phyloP scores from a whole-genome alignment of 2,797 vertebrate species.

The Gobionotothen gibberifrons region DNA sequence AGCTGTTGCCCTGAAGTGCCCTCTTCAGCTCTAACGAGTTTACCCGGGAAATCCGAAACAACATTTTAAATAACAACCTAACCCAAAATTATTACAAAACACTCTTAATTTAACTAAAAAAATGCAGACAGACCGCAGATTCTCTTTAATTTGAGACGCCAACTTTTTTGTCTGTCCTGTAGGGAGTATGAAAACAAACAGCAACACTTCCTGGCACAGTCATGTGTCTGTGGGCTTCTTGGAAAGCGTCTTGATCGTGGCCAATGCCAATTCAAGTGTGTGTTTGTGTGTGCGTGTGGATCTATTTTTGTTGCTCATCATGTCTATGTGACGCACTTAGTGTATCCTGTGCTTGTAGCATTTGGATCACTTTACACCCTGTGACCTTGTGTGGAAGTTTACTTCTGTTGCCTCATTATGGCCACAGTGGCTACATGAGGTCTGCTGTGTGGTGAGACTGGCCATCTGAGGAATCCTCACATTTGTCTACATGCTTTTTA shows the following conservation, averaged over 20 bases:
- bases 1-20: not conserved
- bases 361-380: conserved; percentile 36
- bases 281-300: not conserved
- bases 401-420: not conserved
- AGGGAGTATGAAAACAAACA: conserved; percentile 40
- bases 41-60: not conserved
- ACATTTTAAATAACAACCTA: conserved; percentile 22
- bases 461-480: conserved; percentile 4
- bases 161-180: conserved; percentile 37
- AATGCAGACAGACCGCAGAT: conserved; percentile 52
- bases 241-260: conserved; percentile 21
- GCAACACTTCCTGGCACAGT: conserved; percentile 25
- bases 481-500: not conserved
- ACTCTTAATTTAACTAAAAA: conserved; percentile 16
- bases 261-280: conserved; percentile 7
- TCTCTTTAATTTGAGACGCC: conserved; percentile 7
- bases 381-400: conserved; percentile 33
- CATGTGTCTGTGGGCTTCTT: conserved; percentile 12
- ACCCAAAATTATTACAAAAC: conserved; percentile 6
- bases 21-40: not conserved
- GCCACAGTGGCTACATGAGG: conserved; percentile 20
- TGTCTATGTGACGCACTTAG: conserved; percentile 42
- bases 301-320: conserved; percentile 45
- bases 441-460: conserved; percentile 7
- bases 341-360: conserved; percentile 45